These are phyloP conservation scores for Geothlypis trichas DNA, from an alignment of 2,113 vertebrate genomes.

Conservation along the genomic window DNA sequence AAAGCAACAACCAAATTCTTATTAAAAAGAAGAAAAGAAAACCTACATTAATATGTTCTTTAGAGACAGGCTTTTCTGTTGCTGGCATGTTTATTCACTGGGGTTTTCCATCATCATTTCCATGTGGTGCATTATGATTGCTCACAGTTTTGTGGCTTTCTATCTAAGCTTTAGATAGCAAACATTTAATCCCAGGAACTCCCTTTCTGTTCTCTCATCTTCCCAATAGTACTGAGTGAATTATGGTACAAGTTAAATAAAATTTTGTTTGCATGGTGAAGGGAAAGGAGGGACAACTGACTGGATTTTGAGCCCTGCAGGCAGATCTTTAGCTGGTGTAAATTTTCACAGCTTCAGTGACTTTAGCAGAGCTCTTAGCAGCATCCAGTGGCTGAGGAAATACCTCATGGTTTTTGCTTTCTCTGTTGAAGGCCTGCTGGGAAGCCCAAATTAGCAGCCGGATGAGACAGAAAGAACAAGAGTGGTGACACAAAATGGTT, in stretches of 20 bases:
- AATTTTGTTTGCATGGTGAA: neutral
- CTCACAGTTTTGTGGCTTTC: slow-evolving; percentile 5
- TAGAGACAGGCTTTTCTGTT: neutral
- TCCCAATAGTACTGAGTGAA: neutral
- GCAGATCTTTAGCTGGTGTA: neutral
- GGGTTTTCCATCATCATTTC: slow-evolving; percentile 44
- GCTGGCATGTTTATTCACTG: neutral
- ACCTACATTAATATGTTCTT: neutral
- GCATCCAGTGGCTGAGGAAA: neutral
- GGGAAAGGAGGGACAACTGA: neutral
- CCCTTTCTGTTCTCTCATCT: neutral
- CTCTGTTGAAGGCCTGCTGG: slow-evolving; percentile 14
- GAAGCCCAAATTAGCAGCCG: neutral
- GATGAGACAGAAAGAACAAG: neutral
- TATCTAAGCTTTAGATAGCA: neutral
- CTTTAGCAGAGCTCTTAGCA: neutral
- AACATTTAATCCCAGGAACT: neutral
- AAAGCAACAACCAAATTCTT: neutral
- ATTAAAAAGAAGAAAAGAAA: neutral
- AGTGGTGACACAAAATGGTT: neutral
- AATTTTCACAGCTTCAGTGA: slow-evolving; percentile 15
- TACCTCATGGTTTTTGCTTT: neutral
- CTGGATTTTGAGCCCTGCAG: neutral
- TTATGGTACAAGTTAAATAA: neutral
- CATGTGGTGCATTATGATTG: slow-evolving; percentile 6